Percentiles rank a stretch among this genome's conserved stretches.
Conservation (phyloP, 2,797 vertebrate genomes). For the Adelosebastes latens region DNA sequence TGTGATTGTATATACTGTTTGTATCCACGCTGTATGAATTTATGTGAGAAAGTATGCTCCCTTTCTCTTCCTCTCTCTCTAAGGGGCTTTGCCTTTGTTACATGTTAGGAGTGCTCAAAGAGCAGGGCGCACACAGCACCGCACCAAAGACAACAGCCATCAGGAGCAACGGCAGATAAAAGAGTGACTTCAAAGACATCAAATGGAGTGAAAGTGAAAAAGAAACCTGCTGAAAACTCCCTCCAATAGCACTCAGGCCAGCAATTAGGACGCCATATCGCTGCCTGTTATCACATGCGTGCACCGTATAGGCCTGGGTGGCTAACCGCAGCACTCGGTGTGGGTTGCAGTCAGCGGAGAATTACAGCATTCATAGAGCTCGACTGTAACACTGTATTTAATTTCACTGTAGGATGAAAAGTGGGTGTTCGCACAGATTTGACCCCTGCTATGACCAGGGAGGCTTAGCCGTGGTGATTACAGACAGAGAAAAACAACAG, state of each 20-base stretch:
- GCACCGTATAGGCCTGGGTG: conserved; percentile 61
- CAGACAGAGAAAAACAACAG: conserved; percentile 70
- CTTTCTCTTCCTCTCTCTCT: conserved; percentile 67
- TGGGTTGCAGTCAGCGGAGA: conserved; percentile 75
- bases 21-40: conserved; percentile 35
- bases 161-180: conserved; percentile 84
- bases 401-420: conserved; percentile 80
- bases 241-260: conserved; percentile 77
- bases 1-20: conserved; percentile 50
- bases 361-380: conserved; percentile 62
- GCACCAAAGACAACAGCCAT: conserved; percentile 84
- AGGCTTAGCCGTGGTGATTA: conserved; percentile 72
- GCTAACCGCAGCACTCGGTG: conserved; percentile 72
- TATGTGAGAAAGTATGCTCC: conserved; percentile 52
- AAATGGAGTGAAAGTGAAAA: conserved; percentile 81
- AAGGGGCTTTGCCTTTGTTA: conserved; percentile 80
- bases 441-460: conserved; percentile 72
- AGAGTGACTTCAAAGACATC: conserved; percentile 83
- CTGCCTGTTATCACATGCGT: conserved; percentile 68
- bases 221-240: conserved; percentile 81
- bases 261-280: conserved; percentile 80
- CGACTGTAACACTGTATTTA: conserved; percentile 65
- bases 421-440: conserved; percentile 76
- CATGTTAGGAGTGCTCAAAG: conserved; percentile 80
- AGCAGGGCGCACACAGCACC: conserved; percentile 74